Conservation (phyloP, 2,888 invertebrate species). For the Fragum fragum region DNA sequence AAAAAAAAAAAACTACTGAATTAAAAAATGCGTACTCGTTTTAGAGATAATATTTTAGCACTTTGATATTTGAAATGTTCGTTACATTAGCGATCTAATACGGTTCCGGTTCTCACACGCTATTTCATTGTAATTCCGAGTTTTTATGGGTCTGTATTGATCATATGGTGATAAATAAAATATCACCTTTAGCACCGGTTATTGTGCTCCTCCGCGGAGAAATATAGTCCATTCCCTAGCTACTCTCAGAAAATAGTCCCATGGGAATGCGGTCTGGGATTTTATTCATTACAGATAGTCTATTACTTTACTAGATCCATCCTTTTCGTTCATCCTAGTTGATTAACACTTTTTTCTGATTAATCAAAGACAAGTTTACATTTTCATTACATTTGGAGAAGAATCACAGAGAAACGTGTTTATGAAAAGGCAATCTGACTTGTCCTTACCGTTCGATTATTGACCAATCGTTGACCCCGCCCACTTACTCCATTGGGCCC, state of each 20-base stretch:
- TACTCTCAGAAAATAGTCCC: constrained; percentile 49
- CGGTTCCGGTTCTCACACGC: constrained; percentile 3
- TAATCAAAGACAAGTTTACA: neutral
- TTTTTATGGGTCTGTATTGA: constrained; percentile 66
- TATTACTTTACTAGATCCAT: constrained; percentile 7
- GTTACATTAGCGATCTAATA: neutral
- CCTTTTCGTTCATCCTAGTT: neutral
- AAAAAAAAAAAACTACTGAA: too few species aligned
- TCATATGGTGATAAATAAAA: constrained; percentile 69
- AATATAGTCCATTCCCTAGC: constrained; percentile 47
- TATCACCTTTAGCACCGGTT: constrained; percentile 69
- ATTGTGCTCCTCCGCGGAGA: constrained; percentile 71
- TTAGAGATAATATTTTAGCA: too few species aligned
- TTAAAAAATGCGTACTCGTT: too few species aligned
- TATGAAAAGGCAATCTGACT: too few species aligned
- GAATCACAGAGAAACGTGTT: too few species aligned
- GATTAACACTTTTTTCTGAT: neutral
- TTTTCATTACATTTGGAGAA: too few species aligned
- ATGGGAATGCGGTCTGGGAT: constrained; percentile 42
- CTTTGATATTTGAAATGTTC: neutral
- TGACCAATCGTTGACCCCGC: too few species aligned
- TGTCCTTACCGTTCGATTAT: too few species aligned
- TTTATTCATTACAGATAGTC: constrained; percentile 47
- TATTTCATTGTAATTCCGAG: constrained; percentile 40
- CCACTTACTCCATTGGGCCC: too few species aligned